Percentiles rank a stretch among this genome's conserved stretches.
Evolutionary conservation across 2,113 vertebrate species (phyloP).

Genomic region (Candoia aspera): DNA sequence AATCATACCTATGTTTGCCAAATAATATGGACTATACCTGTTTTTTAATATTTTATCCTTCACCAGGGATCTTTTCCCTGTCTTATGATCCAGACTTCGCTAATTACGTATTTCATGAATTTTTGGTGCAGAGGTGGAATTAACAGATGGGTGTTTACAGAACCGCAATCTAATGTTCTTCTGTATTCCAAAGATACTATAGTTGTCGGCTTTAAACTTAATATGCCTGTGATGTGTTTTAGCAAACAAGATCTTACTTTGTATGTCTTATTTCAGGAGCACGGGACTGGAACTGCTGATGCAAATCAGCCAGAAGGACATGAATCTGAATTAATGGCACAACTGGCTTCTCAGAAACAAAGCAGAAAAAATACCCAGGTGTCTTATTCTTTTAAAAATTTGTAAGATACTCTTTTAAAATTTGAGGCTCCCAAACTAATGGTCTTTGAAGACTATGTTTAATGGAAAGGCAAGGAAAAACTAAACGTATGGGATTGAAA

Average conservation of each 20-base stretch:
- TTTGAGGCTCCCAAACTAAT: not conserved
- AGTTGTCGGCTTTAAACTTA: not conserved
- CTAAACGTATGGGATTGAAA: not conserved
- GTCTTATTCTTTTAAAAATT: slow-evolving; percentile 5
- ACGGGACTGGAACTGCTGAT: slow-evolving; percentile 87
- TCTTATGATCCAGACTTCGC: not conserved
- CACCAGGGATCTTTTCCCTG: not conserved
- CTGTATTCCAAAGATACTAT: not conserved
- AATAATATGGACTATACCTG: not conserved
- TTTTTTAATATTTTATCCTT: not conserved
- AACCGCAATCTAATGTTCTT: not conserved
- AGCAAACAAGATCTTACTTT: not conserved
- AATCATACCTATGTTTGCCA: not conserved
- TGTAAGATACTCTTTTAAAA: not conserved
- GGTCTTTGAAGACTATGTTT: not conserved
- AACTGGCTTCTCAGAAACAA: slow-evolving; percentile 81
- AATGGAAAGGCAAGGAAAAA: not conserved
- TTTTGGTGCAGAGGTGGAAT: not conserved
- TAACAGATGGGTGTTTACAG: not conserved
- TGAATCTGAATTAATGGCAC: slow-evolving; percentile 84
- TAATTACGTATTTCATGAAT: not conserved
- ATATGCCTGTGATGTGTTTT: slow-evolving; percentile 11
- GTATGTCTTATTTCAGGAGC: slow-evolving; percentile 75
- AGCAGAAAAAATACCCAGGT: slow-evolving; percentile 88
- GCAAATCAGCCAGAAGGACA: slow-evolving; percentile 93